Conservation (phyloP, 1,140 invertebrate genomes). For the Euglossa dilemma region DNA sequence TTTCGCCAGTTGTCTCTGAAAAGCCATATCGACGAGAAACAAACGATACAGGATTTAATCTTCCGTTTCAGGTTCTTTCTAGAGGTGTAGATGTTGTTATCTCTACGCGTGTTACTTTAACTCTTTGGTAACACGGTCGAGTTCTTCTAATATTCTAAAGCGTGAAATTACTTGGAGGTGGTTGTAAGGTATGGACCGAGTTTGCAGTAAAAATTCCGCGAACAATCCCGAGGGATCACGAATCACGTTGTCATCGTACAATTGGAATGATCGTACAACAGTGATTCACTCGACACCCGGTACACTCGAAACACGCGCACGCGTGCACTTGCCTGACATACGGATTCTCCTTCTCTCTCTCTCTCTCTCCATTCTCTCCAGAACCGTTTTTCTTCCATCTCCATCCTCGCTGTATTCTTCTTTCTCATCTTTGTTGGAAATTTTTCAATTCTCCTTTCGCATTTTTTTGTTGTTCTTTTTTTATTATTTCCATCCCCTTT, state of each 20-base stretch:
- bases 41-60: not conserved
- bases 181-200: not conserved
- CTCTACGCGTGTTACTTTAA: not conserved
- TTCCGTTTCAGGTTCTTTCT: not conserved
- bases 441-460: not conserved
- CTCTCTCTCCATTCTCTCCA: not conserved
- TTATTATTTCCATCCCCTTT: conserved; percentile 9
- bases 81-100: not conserved
- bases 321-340: conserved; percentile 47
- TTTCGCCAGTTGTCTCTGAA: not conserved
- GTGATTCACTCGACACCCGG: conserved; percentile 39
- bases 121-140: not conserved
- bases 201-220: too few species aligned
- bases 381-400: not conserved
- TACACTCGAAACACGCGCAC: conserved; percentile 50
- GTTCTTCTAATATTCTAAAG: not conserved
- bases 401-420: not conserved
- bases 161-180: not conserved
- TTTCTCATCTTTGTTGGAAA: conserved; percentile 18
- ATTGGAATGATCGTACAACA: not conserved
- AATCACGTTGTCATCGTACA: not conserved
- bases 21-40: too few species aligned
- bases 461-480: not conserved
- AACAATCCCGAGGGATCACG: not conserved
- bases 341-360: not conserved